A percentile compares a stretch with the other conserved stretches of the same genome.
phyloP scores from a whole-genome alignment of 2,888 invertebrate genomes.

The Coleophora deauratella region DNA sequence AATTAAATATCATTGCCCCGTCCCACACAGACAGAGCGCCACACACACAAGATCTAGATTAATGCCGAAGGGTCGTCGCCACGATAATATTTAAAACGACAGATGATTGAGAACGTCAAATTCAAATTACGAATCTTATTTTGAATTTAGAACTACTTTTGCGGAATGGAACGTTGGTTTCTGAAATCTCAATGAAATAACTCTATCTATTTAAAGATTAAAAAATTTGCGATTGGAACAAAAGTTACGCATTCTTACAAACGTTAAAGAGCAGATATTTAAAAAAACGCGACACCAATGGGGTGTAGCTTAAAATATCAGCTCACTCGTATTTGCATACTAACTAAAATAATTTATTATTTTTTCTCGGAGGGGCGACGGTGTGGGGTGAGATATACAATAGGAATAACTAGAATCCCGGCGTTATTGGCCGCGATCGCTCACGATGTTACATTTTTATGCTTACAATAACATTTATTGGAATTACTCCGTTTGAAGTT shows the following conservation, averaged over 20 bases:
- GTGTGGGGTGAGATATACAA: constrained; percentile 61
- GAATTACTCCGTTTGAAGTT: constrained; percentile 34
- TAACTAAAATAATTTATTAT: constrained; percentile 75
- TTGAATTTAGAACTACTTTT: not conserved
- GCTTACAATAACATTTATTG: constrained; percentile 38
- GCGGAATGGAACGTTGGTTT: not conserved
- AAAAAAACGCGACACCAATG: constrained; percentile 54
- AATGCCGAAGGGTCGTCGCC: constrained; percentile 40
- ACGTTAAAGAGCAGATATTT: constrained; percentile 56
- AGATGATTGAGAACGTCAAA: constrained; percentile 9
- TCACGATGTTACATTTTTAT: constrained; percentile 45
- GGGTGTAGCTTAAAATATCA: constrained; percentile 71
- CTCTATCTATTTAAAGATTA: no score
- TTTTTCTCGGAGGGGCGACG: constrained; percentile 65
- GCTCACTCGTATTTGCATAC: constrained; percentile 70
- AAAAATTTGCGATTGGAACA: constrained; percentile 4
- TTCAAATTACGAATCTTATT: constrained; percentile 1
- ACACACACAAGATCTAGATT: constrained; percentile 53
- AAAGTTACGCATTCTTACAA: constrained; percentile 35
- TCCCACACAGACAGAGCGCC: constrained; percentile 38
- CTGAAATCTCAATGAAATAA: not conserved
- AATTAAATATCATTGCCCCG: constrained; percentile 71
- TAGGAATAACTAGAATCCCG: constrained; percentile 64
- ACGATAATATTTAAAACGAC: constrained; percentile 13
- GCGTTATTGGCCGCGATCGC: constrained; percentile 65